These are phyloP conservation scores for Lasioglossum lativentre DNA, from an alignment of 2,888 invertebrate genomes.

Conservation along the genomic window DNA sequence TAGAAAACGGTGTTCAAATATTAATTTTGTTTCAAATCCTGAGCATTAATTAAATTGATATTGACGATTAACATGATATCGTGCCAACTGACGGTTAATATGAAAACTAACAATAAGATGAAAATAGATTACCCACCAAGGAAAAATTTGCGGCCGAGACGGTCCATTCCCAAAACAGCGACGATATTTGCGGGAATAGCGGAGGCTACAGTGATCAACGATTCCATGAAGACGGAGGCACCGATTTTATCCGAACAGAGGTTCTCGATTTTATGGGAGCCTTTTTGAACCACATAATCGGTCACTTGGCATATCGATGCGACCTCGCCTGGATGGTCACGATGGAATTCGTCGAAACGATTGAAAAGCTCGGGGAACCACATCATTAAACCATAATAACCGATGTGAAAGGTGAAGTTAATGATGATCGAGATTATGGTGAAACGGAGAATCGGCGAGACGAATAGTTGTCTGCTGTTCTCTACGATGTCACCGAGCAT, in stretches of 20 bases:
- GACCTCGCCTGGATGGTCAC: slow-evolving; percentile 86
- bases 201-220: slow-evolving; percentile 93
- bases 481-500: slow-evolving; percentile 92
- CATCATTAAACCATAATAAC: slow-evolving; percentile 98
- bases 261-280: slow-evolving; percentile 87
- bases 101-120: neutral
- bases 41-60: too few species aligned
- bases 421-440: slow-evolving; percentile 94
- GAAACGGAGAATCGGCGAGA: slow-evolving; percentile 92
- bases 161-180: slow-evolving; percentile 93
- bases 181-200: slow-evolving; percentile 94
- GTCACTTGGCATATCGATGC: slow-evolving; percentile 91
- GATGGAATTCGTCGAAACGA: slow-evolving; percentile 93
- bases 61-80: neutral
- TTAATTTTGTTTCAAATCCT: too few species aligned
- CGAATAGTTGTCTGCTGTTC: slow-evolving; percentile 93
- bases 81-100: neutral
- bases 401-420: slow-evolving; percentile 97
- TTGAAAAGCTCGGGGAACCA: slow-evolving; percentile 98
- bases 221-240: slow-evolving; percentile 93
- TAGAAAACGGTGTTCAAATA: too few species aligned
- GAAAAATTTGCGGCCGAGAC: slow-evolving; percentile 93
- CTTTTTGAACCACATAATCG: slow-evolving; percentile 89
- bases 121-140: slow-evolving; percentile 86
- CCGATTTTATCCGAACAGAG: slow-evolving; percentile 91